phyloP scores from a whole-genome alignment of 2,888 invertebrate species.

The Globia sparganii region DNA sequence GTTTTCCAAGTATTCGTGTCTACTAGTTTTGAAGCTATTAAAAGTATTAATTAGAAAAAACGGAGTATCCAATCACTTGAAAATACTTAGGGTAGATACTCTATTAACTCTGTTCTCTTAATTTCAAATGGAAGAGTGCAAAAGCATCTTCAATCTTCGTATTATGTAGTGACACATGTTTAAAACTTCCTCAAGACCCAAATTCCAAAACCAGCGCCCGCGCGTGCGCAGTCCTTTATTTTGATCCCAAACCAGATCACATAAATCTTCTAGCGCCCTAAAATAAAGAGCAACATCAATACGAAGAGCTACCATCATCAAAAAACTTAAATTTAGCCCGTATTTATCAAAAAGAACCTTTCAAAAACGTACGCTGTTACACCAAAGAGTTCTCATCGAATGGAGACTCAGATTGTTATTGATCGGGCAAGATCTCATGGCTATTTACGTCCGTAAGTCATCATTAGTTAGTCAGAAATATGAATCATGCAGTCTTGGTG shows the following conservation, averaged over 20 bases:
- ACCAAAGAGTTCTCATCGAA: conserved; percentile 45
- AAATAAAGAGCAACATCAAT: conserved; percentile 49
- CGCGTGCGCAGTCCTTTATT: conserved; percentile 21
- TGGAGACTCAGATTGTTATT: conserved; percentile 48
- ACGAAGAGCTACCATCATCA: conserved; percentile 33
- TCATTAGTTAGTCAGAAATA: conserved; percentile 67
- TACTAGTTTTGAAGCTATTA: conserved; percentile 4
- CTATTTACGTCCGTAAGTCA: conserved; percentile 66
- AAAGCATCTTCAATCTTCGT: neutral
- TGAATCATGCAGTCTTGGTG: conserved; percentile 70
- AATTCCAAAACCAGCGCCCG: conserved; percentile 9
- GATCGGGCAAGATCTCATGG: conserved; percentile 53
- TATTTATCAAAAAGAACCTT: conserved; percentile 43
- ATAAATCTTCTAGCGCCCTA: conserved; percentile 42
- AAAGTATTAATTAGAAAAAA: neutral
- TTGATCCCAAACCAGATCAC: conserved; percentile 33
- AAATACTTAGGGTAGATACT: neutral
- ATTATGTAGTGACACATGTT: neutral
- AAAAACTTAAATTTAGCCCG: conserved; percentile 26
- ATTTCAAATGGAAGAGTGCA: neutral
- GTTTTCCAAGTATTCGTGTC: conserved; percentile 27
- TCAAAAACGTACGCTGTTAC: conserved; percentile 30
- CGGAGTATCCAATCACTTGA: neutral
- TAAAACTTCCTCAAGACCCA: conserved; percentile 2
- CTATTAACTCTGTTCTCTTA: neutral